phyloP scores from a whole-genome alignment of 2,113 vertebrate genomes.

The Deroptyus accipitrinus region DNA sequence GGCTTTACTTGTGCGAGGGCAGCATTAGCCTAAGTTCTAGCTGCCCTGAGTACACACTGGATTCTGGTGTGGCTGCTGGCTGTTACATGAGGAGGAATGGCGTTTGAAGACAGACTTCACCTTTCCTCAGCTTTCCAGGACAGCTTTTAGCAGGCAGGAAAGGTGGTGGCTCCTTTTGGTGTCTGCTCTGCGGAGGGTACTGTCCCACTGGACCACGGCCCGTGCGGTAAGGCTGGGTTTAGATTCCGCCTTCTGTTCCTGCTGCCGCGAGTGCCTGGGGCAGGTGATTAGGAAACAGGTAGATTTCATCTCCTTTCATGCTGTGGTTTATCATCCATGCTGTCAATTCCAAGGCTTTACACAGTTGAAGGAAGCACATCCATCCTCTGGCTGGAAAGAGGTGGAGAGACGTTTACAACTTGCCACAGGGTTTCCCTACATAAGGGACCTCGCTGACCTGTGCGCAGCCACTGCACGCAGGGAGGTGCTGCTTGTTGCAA shows the following conservation, averaged over 20 bases:
- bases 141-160: background rate
- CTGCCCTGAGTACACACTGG: background rate
- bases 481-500: background rate
- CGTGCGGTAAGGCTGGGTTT: background rate
- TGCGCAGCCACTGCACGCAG: accelerated
- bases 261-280: background rate
- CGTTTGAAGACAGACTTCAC: background rate
- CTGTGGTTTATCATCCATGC: background rate
- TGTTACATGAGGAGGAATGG: background rate
- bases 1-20: background rate
- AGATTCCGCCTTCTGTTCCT: background rate
- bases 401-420: background rate
- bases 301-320: background rate
- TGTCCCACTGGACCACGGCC: background rate
- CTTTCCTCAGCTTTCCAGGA: background rate
- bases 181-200: background rate
- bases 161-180: background rate
- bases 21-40: background rate
- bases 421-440: background rate
- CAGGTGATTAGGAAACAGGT: background rate
- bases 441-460: background rate
- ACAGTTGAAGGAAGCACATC: background rate
- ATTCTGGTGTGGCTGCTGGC: background rate
- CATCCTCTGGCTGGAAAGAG: background rate
- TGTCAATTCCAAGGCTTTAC: background rate